phyloP scores from a whole-genome alignment of 2,113 vertebrate species.

The Scolopax mira region DNA sequence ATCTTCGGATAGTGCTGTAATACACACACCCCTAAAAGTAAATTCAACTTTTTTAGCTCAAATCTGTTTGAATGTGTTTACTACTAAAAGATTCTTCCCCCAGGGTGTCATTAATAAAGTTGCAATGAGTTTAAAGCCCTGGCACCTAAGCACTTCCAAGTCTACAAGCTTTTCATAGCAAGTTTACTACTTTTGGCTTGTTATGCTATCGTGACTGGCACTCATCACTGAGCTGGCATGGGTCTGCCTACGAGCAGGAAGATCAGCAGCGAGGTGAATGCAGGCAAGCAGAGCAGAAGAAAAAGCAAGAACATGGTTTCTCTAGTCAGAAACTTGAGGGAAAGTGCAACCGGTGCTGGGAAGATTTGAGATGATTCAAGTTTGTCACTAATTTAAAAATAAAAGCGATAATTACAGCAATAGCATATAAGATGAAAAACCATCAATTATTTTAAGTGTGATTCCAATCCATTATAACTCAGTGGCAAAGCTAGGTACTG shows the following conservation, averaged over 20 bases:
- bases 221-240: background rate
- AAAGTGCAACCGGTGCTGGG: background rate
- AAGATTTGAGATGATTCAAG: background rate
- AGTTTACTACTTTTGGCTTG: slow-evolving; percentile 28
- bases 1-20: background rate
- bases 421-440: background rate
- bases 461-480: background rate
- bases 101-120: slow-evolving; percentile 53
- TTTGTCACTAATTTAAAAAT: background rate
- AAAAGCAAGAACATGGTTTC: background rate
- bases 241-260: background rate
- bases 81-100: slow-evolving; percentile 44
- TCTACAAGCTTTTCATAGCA: slow-evolving; percentile 25
- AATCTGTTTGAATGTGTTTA: slow-evolving; percentile 18
- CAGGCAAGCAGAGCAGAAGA: background rate
- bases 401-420: background rate
- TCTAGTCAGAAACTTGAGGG: background rate
- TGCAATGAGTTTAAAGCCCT: slow-evolving; percentile 36
- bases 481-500: background rate
- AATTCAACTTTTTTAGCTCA: slow-evolving; percentile 20
- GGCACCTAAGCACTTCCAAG: slow-evolving; percentile 14
- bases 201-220: background rate
- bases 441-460: background rate
- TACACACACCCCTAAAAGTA: background rate
- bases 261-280: background rate